phyloP scores from a whole-genome alignment of 2,888 invertebrate genomes.

The Rhyacophila evoluta region DNA sequence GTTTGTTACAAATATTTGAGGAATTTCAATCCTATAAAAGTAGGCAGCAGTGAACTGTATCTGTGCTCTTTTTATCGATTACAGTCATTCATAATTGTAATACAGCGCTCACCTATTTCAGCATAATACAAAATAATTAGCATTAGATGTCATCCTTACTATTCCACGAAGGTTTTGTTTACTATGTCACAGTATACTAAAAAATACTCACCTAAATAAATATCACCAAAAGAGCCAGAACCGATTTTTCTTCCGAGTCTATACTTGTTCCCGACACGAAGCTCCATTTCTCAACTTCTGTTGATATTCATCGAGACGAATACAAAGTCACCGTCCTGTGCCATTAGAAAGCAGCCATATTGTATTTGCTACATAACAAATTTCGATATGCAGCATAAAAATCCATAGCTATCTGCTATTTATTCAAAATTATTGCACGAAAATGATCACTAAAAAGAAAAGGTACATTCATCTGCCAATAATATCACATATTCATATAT shows the following conservation, averaged over 20 bases:
- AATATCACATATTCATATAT: conserved; percentile 28
- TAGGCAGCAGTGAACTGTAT: too few species aligned
- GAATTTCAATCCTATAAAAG: too few species aligned
- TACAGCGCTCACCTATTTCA: not conserved
- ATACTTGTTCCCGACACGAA: conserved; percentile 97
- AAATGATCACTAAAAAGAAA: conserved; percentile 39
- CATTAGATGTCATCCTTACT: conserved; percentile 44
- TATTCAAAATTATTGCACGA: conserved; percentile 31
- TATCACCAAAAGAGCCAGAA: conserved; percentile 99
- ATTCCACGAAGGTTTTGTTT: conserved; percentile 46
- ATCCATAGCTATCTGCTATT: conserved; percentile 43
- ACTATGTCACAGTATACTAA: conserved; percentile 37
- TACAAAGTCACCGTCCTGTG: conserved; percentile 50
- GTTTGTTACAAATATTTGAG: not conserved
- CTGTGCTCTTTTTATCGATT: too few species aligned
- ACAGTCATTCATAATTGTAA: too few species aligned
- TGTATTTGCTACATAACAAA: conserved; percentile 51
- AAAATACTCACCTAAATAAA: conserved; percentile 88
- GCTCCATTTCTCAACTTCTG: conserved; percentile 76
- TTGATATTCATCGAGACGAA: conserved; percentile 48
- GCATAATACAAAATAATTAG: conserved; percentile 15
- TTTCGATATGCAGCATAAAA: conserved; percentile 37
- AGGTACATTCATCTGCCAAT: conserved; percentile 28
- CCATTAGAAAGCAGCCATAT: conserved; percentile 52
- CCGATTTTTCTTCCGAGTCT: conserved; percentile 98